These are phyloP conservation scores for Helicolenus hilgendorfi DNA, from an alignment of 2,797 vertebrate species.

Conservation along the genomic window DNA sequence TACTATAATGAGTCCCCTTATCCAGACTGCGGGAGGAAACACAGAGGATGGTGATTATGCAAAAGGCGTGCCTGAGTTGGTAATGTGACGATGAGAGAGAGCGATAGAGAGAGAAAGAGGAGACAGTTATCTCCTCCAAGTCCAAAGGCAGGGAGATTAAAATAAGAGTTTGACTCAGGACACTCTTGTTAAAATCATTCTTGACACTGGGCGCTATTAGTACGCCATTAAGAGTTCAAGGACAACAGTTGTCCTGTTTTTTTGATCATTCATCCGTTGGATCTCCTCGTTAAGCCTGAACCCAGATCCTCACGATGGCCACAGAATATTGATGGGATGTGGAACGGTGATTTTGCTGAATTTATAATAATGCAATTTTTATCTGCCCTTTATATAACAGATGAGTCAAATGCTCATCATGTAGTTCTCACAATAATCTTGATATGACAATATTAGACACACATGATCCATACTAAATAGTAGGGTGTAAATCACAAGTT, in stretches of 20 bases:
- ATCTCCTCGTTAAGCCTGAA: constrained; percentile 78
- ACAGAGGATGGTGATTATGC: constrained; percentile 79
- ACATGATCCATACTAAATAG: neutral
- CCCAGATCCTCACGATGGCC: constrained; percentile 35
- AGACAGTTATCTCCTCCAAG: constrained; percentile 44
- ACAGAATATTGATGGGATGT: constrained; percentile 81
- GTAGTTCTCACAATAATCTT: neutral
- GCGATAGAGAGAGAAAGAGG: constrained; percentile 1
- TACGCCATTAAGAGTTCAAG: constrained; percentile 85
- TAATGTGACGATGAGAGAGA: constrained; percentile 66
- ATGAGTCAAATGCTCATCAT: constrained; percentile 25
- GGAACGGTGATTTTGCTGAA: constrained; percentile 64
- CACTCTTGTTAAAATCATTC: constrained; percentile 81
- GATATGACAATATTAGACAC: neutral
- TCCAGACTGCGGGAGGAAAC: constrained; percentile 71
- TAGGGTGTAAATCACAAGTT: too few species aligned
- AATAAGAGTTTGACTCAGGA: constrained; percentile 77
- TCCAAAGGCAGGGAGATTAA: constrained; percentile 68
- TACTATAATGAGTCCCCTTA: constrained; percentile 81
- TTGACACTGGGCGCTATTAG: constrained; percentile 80
- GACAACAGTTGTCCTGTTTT: constrained; percentile 80
- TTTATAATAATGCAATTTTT: constrained; percentile 62
- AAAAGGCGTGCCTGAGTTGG: constrained; percentile 76
- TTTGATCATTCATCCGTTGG: constrained; percentile 81
- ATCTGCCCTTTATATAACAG: constrained; percentile 58